Evolutionary conservation across 1,140 invertebrate species (phyloP).

Genomic region (Diachasma alloeum): DNA sequence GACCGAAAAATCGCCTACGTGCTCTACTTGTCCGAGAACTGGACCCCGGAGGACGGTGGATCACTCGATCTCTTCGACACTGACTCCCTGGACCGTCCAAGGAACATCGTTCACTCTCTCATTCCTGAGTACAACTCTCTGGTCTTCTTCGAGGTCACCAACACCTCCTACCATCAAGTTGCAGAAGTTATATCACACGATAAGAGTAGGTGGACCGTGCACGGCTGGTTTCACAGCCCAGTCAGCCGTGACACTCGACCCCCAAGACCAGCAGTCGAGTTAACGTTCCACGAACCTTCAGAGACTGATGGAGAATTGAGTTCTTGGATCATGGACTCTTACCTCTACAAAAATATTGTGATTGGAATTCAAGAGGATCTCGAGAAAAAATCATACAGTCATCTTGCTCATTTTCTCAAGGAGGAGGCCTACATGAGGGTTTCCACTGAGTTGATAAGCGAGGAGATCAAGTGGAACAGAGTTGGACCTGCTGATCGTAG

Average conservation of each 20-base stretch:
- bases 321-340: constrained; percentile 63
- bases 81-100: constrained; percentile 68
- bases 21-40: constrained; percentile 71
- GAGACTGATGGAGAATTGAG: constrained; percentile 49
- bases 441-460: constrained; percentile 56
- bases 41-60: constrained; percentile 72
- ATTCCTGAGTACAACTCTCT: constrained; percentile 75
- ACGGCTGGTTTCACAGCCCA: constrained; percentile 80
- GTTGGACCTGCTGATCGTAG: constrained; percentile 71
- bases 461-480: constrained; percentile 67
- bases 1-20: constrained; percentile 78
- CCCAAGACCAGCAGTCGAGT: constrained; percentile 25
- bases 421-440: constrained; percentile 61
- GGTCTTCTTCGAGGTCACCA: constrained; percentile 74
- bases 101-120: constrained; percentile 65
- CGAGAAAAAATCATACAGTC: constrained; percentile 69
- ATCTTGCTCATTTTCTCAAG: constrained; percentile 67
- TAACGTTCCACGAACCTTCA: constrained; percentile 39
- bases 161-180: constrained; percentile 70
- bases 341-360: constrained; percentile 61
- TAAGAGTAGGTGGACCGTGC: constrained; percentile 74
- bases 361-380: constrained; percentile 67
- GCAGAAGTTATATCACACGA: constrained; percentile 72
- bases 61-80: constrained; percentile 71
- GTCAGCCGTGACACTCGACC: constrained; percentile 18